phyloP scores from a whole-genome alignment of 1,140 invertebrate species.

The Drosophila quadrilineata region DNA sequence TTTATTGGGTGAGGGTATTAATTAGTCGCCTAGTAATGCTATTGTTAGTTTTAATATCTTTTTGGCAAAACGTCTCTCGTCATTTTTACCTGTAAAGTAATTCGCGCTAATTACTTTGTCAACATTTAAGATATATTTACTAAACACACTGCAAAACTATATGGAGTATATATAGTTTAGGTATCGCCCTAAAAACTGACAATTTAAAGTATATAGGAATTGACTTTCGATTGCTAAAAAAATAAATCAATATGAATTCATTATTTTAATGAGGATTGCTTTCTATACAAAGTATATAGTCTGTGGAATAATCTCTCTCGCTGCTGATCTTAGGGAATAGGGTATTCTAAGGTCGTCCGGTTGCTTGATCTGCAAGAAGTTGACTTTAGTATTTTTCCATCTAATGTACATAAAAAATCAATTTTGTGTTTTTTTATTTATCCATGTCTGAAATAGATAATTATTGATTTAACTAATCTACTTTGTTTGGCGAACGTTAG shows the following conservation, averaged over 20 bases:
- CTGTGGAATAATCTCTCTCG: neutral
- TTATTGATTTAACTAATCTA: constrained; percentile 46
- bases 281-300: no score
- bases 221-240: neutral
- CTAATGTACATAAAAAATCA: constrained; percentile 43
- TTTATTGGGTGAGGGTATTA: constrained; percentile 4
- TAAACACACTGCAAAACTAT: constrained; percentile 28
- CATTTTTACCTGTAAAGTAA: constrained; percentile 34
- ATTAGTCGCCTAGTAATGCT: neutral
- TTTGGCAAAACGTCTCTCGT: constrained; percentile 17
- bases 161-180: neutral
- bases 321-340: neutral
- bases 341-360: constrained; percentile 22
- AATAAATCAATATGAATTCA: neutral
- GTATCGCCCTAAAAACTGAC: neutral
- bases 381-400: constrained; percentile 34
- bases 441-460: constrained; percentile 34
- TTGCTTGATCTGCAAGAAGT: neutral
- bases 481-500: constrained; percentile 20
- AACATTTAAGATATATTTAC: constrained; percentile 42
- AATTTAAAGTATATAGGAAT: neutral
- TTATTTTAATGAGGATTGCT: no score
- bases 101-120: constrained; percentile 59
- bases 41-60: neutral
- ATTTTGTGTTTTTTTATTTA: constrained; percentile 37